These are phyloP conservation scores for Notothenia rossii DNA, from an alignment of 2,113 vertebrate genomes.

Conservation along the genomic window DNA sequence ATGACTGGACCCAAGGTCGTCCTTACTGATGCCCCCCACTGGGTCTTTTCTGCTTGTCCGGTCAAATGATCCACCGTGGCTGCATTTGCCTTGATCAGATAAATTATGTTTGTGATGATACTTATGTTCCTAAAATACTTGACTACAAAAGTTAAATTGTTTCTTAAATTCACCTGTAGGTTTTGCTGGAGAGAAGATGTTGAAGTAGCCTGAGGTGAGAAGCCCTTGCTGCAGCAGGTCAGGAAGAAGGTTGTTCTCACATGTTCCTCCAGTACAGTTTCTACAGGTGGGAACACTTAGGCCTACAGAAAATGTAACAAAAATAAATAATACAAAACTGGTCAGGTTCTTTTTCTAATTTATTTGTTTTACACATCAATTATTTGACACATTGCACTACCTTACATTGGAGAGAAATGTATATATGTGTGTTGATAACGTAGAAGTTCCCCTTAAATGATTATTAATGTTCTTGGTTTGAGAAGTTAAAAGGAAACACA, in stretches of 20 bases:
- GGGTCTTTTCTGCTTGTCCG: slow-evolving; percentile 56
- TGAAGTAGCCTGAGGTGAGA: slow-evolving; percentile 79
- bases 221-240: slow-evolving; percentile 50
- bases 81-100: slow-evolving; percentile 73
- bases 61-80: slow-evolving; percentile 68
- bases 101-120: not conserved
- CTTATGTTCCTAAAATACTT: not conserved
- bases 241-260: slow-evolving; percentile 70
- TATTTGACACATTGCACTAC: not conserved
- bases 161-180: slow-evolving; percentile 57
- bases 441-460: not conserved
- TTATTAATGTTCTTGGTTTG: not conserved
- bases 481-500: not conserved
- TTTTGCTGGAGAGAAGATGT: slow-evolving; percentile 57
- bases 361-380: not conserved
- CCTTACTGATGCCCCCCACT: slow-evolving; percentile 78
- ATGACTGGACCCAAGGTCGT: slow-evolving; percentile 49
- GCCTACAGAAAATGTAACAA: slow-evolving; percentile 38
- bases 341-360: not conserved
- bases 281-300: slow-evolving; percentile 62
- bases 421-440: not conserved
- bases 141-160: not conserved
- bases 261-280: slow-evolving; percentile 56
- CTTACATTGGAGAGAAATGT: not conserved
- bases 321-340: not conserved